phyloP scores from a whole-genome alignment of 35 echinoderm and acorn worm species.

The Anneissia japonica region DNA sequence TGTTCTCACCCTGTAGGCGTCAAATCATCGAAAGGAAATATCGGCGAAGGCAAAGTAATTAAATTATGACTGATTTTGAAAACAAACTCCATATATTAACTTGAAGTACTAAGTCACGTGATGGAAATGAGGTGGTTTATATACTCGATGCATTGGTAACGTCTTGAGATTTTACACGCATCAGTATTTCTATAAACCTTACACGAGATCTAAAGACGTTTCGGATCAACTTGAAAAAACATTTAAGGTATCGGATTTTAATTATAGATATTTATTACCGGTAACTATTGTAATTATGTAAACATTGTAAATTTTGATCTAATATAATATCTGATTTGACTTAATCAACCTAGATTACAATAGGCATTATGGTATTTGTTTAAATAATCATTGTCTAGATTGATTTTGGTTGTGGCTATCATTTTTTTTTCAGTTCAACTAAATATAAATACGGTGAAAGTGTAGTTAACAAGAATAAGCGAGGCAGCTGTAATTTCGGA shows the following conservation, averaged over 20 bases:
- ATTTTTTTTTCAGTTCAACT: no score
- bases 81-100: neutral
- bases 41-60: neutral
- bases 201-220: neutral
- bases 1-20: neutral
- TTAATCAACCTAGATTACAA: neutral
- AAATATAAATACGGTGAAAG: no score
- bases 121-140: neutral
- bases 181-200: neutral
- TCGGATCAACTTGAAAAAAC: neutral
- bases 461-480: no score
- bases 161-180: neutral
- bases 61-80: neutral
- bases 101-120: neutral
- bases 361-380: no score
- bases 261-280: neutral
- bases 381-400: no score
- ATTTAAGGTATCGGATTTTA: neutral
- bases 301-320: neutral
- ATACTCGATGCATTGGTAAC: neutral
- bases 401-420: no score
- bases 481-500: no score
- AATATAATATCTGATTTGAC: neutral
- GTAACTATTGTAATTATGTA: neutral
- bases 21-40: constrained; percentile 1